Percentiles rank a stretch among this genome's conserved stretches.
phyloP scores from a whole-genome alignment of 2,113 vertebrate genomes.

The Asarcornis scutulata region DNA sequence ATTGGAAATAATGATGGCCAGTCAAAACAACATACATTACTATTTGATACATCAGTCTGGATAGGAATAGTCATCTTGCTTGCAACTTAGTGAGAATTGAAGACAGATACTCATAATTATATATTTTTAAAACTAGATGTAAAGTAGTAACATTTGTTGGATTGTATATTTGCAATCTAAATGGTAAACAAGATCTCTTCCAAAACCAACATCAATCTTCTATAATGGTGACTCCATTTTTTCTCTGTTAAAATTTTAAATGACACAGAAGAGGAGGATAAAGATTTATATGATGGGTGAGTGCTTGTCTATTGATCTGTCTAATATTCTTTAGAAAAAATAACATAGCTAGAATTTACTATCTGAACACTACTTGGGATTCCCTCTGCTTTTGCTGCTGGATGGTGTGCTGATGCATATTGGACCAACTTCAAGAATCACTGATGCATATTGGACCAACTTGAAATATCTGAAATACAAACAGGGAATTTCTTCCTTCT shows the following conservation, averaged over 20 bases:
- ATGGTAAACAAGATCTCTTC: neutral
- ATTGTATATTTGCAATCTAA: neutral
- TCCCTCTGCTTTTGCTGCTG: neutral
- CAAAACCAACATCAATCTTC: neutral
- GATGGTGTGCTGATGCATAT: neutral
- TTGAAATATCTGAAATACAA: neutral
- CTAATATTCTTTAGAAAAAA: neutral
- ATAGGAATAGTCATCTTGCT: neutral
- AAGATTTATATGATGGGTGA: neutral
- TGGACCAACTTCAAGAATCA: neutral
- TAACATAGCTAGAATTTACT: neutral
- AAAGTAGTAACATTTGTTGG: neutral
- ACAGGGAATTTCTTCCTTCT: neutral
- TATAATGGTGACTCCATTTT: neutral
- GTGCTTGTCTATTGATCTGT: neutral
- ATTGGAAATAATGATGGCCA: neutral
- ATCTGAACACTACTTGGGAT: neutral
- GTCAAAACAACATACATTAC: neutral
- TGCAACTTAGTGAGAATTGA: neutral
- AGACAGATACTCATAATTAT: neutral
- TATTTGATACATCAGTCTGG: neutral
- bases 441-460: neutral
- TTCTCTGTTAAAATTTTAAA: neutral
- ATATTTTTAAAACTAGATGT: neutral
- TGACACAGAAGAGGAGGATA: neutral